These are phyloP conservation scores for Leptinotarsa rubiginosa DNA, from an alignment of 2,888 invertebrate species.

Conservation along the genomic window DNA sequence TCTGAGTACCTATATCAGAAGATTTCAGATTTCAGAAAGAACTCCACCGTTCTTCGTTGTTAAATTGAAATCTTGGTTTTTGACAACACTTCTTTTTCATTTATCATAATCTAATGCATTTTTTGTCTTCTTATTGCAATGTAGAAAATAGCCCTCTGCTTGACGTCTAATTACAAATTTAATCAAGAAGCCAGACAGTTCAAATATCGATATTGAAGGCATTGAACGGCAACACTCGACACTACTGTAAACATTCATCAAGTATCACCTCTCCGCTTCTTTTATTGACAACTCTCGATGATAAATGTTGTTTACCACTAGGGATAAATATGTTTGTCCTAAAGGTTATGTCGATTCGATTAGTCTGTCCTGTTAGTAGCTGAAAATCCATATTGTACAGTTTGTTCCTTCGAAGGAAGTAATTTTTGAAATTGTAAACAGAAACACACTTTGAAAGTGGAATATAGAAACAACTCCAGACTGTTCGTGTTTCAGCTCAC, in stretches of 20 bases:
- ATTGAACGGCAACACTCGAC: constrained; percentile 21
- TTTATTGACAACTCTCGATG: constrained; percentile 17
- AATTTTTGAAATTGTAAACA: too few relatives aligned
- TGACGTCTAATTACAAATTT: constrained; percentile 20
- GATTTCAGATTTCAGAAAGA: too few relatives aligned
- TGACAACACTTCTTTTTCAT: too few relatives aligned
- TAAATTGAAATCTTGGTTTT: too few relatives aligned
- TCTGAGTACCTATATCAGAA: too few relatives aligned
- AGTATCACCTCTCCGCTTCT: constrained; percentile 12
- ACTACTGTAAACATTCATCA: constrained; percentile 18
- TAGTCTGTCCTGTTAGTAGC: background rate
- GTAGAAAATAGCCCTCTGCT: background rate
- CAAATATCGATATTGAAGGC: constrained; percentile 28
- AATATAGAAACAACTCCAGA: background rate
- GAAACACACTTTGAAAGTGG: background rate
- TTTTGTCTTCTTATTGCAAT: background rate
- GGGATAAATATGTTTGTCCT: constrained; percentile 9
- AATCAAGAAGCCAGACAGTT: constrained; percentile 29
- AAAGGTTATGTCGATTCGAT: constrained; percentile 13
- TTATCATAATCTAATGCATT: background rate
- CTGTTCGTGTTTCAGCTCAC: too few relatives aligned
- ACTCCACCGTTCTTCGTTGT: too few relatives aligned
- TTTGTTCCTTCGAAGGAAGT: background rate
- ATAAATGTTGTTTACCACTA: constrained; percentile 17
- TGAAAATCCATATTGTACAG: background rate